Conservation (phyloP, 2,888 invertebrate genomes). For the Tetranychus truncatus region DNA sequence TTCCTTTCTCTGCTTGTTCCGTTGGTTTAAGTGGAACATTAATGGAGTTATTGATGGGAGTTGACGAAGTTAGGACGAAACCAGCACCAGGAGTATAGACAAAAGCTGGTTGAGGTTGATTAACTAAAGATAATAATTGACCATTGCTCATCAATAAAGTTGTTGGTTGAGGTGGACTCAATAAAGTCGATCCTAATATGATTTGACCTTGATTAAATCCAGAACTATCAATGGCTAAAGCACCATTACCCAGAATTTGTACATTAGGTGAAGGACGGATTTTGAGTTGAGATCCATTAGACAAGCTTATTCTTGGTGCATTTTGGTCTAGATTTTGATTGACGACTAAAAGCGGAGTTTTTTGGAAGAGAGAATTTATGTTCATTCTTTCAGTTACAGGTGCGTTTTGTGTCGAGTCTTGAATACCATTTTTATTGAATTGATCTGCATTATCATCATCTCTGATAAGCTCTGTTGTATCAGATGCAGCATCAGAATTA, state of each 20-base stretch:
- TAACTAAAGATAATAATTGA: conserved; percentile 34
- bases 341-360: neutral
- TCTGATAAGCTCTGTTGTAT: neutral
- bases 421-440: neutral
- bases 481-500: neutral
- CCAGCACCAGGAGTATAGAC: conserved; percentile 14
- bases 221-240: neutral
- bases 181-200: conserved; percentile 1
- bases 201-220: conserved; percentile 9
- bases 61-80: conserved; percentile 10
- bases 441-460: neutral
- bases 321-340: conserved; percentile 4
- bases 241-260: neutral
- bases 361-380: neutral
- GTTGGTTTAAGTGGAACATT: neutral
- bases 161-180: conserved; percentile 27
- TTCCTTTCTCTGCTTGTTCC: neutral
- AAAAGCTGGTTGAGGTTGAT: conserved; percentile 30
- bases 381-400: neutral
- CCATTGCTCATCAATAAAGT: conserved; percentile 34
- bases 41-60: neutral
- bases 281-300: conserved; percentile 1
- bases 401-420: neutral
- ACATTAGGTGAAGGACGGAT: conserved; percentile 11
- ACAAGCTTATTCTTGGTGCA: neutral